Conservation (phyloP, 2,113 vertebrate species). For the Semnornis frantzii region DNA sequence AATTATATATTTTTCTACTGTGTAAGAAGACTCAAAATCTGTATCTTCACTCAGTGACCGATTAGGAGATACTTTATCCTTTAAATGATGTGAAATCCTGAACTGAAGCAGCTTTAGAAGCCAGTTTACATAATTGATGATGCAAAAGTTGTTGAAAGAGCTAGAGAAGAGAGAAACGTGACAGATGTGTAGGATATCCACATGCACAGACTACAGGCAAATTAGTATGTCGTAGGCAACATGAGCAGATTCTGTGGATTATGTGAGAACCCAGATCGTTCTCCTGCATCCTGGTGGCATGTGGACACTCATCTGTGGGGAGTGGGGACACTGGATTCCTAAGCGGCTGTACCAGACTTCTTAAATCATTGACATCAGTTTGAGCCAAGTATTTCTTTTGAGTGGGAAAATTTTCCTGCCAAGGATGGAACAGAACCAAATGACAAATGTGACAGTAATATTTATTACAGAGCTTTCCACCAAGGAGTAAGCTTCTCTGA, state of each 20-base stretch:
- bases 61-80: background rate
- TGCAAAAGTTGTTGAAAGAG: background rate
- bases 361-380: background rate
- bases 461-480: background rate
- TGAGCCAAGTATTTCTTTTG: background rate
- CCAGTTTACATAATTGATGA: background rate
- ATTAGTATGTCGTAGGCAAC: background rate
- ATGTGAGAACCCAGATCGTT: background rate
- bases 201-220: background rate
- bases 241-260: background rate
- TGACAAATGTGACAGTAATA: background rate
- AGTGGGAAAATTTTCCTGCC: background rate
- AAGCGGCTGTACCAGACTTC: background rate
- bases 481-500: background rate
- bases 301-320: background rate
- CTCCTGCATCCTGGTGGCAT: background rate
- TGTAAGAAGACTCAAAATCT: background rate
- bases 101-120: background rate
- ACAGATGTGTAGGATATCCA: background rate
- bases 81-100: background rate
- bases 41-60: accelerated
- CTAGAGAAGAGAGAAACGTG: background rate
- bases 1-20: background rate
- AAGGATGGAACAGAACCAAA: background rate
- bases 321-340: background rate